Percentiles rank a stretch among this genome's conserved stretches.
Evolutionary conservation across 2,113 vertebrate genomes (phyloP).

Genomic region (Vicugna pacos): DNA sequence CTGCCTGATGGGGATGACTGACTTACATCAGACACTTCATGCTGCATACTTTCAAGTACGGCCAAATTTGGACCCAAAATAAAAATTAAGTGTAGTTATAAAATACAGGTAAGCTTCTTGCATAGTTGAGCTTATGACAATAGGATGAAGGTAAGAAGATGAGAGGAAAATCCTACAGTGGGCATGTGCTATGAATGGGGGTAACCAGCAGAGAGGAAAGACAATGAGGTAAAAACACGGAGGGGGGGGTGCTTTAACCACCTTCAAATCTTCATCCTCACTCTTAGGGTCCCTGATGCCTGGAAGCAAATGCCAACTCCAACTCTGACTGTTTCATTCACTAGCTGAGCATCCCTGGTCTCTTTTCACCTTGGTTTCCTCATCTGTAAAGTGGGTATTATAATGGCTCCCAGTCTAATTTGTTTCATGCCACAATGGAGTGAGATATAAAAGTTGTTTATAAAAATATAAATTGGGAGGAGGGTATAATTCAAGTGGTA

Average conservation of each 20-base stretch:
- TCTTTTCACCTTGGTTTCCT: background rate
- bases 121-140: background rate
- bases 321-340: background rate
- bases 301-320: background rate
- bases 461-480: background rate
- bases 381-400: background rate
- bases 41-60: background rate
- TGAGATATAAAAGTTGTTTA: background rate
- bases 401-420: background rate
- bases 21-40: background rate
- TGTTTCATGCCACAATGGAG: background rate
- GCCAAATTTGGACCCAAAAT: background rate
- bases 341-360: background rate
- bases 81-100: background rate
- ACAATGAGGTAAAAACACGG: rapidly evolving
- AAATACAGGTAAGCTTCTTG: background rate
- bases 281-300: rapidly evolving
- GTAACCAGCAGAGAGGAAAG: rapidly evolving
- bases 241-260: no score
- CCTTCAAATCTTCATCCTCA: background rate
- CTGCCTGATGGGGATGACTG: background rate
- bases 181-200: rapidly evolving
- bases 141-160: background rate
- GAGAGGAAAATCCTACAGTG: background rate
- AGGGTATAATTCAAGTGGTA: no score